A percentile compares a stretch with the other conserved stretches of the same genome.
These are phyloP conservation scores for Adrianichthys oophorus DNA, from an alignment of 2,797 vertebrate species.

Conservation along the genomic window DNA sequence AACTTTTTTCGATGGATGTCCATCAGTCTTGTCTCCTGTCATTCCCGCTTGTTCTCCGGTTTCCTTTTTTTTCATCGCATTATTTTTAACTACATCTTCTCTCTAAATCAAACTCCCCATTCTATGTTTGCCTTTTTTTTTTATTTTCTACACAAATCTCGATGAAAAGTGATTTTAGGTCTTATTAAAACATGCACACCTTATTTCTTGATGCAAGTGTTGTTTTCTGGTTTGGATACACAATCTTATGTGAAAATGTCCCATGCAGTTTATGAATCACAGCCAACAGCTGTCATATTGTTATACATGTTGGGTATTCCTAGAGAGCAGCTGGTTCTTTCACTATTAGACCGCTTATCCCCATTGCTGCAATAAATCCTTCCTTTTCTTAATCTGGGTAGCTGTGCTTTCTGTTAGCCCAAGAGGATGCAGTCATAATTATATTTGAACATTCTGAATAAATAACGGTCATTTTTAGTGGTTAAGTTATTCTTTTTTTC, in stretches of 20 bases:
- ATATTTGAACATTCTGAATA: too few relatives aligned
- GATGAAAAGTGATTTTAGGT: too few relatives aligned
- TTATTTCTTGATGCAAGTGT: slow-evolving; percentile 5
- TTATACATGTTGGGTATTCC: slow-evolving; percentile 40
- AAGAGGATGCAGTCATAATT: too few relatives aligned
- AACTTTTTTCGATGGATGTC: slow-evolving; percentile 10
- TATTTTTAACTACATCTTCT: not conserved
- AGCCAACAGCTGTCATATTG: slow-evolving; percentile 53
- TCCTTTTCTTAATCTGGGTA: not conserved
- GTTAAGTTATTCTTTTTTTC: too few relatives aligned
- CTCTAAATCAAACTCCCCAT: not conserved
- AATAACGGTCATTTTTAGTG: too few relatives aligned
- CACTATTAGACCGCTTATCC: slow-evolving; percentile 37
- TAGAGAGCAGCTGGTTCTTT: slow-evolving; percentile 33
- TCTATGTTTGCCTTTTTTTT: slow-evolving; percentile 13
- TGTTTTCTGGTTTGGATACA: slow-evolving; percentile 6
- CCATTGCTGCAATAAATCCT: slow-evolving; percentile 46
- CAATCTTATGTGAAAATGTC: slow-evolving; percentile 5
- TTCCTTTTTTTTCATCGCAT: slow-evolving; percentile 30
- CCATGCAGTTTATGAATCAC: slow-evolving; percentile 48
- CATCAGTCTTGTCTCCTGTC: slow-evolving; percentile 39
- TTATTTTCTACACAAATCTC: slow-evolving; percentile 12
- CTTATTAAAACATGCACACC: too few relatives aligned
- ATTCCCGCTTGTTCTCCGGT: slow-evolving; percentile 32
- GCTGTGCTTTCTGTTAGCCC: not conserved